Conservation (phyloP, 2,888 invertebrate species). For the Gryllus longicercus region DNA sequence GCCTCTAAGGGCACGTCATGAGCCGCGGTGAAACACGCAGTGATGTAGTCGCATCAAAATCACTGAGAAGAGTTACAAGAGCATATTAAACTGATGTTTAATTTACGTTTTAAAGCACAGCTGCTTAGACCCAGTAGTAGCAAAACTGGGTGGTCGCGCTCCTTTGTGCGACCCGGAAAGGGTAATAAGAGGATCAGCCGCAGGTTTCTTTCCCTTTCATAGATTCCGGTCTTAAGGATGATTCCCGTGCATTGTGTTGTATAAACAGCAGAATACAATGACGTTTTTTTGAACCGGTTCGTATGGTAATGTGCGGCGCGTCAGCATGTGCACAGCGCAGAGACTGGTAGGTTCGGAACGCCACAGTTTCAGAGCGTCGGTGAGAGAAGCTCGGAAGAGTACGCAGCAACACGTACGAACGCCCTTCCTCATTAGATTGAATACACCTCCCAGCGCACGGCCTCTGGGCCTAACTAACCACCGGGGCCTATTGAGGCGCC, state of each 20-base stretch:
- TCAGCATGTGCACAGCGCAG: neutral
- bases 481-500: neutral
- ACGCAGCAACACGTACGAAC: neutral
- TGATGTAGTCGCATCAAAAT: no score
- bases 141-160: neutral
- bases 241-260: neutral
- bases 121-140: neutral
- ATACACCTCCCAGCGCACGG: neutral
- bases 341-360: no score
- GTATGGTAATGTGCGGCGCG: neutral
- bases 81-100: no score
- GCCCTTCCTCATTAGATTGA: neutral
- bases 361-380: no score
- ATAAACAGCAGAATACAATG: neutral
- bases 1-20: no score
- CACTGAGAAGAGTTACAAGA: no score
- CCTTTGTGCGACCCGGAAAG: neutral
- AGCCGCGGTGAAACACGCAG: no score
- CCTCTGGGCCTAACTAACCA: neutral
- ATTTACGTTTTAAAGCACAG: neutral
- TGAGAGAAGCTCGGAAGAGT: no score
- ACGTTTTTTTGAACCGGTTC: neutral
- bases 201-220: neutral
- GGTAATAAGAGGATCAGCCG: slow-evolving; percentile 7
- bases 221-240: neutral